Percentiles rank a stretch among this genome's conserved stretches.
phyloP scores from a whole-genome alignment of 2,888 invertebrate genomes.

The Diadromus collaris region DNA sequence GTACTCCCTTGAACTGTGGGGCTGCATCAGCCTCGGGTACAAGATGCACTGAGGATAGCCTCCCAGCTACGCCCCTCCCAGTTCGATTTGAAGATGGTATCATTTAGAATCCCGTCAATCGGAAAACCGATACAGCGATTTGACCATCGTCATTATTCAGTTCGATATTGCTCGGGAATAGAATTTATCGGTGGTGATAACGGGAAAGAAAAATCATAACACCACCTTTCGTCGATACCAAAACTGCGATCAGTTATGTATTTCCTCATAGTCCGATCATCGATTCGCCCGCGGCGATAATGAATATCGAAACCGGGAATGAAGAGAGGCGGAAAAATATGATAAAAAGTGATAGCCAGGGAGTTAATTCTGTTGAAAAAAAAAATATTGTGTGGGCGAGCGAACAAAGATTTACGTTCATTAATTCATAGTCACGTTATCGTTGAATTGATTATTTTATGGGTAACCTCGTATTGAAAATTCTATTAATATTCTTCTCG shows the following conservation, averaged over 20 bases:
- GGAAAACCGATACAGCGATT: constrained; percentile 37
- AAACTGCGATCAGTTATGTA: neutral
- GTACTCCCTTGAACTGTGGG: neutral
- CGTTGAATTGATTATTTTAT: constrained; percentile 19
- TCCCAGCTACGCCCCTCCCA: neutral
- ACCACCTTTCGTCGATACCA: neutral
- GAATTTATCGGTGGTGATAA: constrained; percentile 11
- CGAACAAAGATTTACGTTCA: neutral
- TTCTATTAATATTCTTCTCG: constrained; percentile 7
- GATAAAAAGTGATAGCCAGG: neutral
- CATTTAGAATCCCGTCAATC: constrained; percentile 42
- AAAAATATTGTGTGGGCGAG: neutral
- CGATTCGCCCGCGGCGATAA: neutral
- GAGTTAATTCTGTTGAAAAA: constrained; percentile 1
- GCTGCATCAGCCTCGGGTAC: neutral
- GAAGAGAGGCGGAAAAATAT: neutral
- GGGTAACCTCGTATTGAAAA: neutral
- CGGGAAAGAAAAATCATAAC: constrained; percentile 3
- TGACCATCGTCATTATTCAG: constrained; percentile 22
- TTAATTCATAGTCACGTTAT: constrained; percentile 15
- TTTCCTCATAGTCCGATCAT: neutral
- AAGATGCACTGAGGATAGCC: neutral
- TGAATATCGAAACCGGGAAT: constrained; percentile 3
- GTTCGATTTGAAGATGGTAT: neutral
- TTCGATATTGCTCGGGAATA: constrained; percentile 20